Conservation (phyloP, 2,113 vertebrate species). For the Callipepla californica region DNA sequence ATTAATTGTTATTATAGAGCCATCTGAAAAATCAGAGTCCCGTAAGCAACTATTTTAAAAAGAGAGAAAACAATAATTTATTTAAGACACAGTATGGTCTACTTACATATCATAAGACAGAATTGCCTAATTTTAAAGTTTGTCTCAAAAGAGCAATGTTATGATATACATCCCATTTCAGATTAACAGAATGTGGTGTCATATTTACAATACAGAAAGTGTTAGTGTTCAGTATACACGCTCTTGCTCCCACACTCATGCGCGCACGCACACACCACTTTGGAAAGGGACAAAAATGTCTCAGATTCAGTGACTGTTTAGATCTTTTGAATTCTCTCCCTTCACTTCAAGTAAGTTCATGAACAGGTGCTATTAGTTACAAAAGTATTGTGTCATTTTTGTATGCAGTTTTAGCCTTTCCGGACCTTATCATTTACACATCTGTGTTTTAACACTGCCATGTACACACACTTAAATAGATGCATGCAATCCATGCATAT, state of each 20-base stretch:
- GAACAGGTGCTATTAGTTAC: slow-evolving; percentile 71
- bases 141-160: slow-evolving; percentile 76
- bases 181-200: slow-evolving; percentile 73
- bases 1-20: slow-evolving; percentile 26
- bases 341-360: slow-evolving; percentile 72
- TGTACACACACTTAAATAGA: slow-evolving; percentile 58
- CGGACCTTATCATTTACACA: neutral
- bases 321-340: slow-evolving; percentile 32
- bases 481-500: slow-evolving; percentile 75
- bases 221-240: slow-evolving; percentile 41
- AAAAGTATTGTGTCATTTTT: slow-evolving; percentile 32
- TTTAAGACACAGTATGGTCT: slow-evolving; percentile 80
- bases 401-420: neutral
- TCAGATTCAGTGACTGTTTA: slow-evolving; percentile 4
- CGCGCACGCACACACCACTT: neutral
- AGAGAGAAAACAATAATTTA: slow-evolving; percentile 78
- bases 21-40: slow-evolving; percentile 74
- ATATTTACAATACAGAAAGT: slow-evolving; percentile 74
- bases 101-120: slow-evolving; percentile 79
- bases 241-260: slow-evolving; percentile 50
- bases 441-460: slow-evolving; percentile 30
- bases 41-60: slow-evolving; percentile 75
- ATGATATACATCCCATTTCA: slow-evolving; percentile 78
- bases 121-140: slow-evolving; percentile 76
- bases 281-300: slow-evolving; percentile 38